Conservation (phyloP, 2,113 vertebrate species). For the Acrocephalus kingi region DNA sequence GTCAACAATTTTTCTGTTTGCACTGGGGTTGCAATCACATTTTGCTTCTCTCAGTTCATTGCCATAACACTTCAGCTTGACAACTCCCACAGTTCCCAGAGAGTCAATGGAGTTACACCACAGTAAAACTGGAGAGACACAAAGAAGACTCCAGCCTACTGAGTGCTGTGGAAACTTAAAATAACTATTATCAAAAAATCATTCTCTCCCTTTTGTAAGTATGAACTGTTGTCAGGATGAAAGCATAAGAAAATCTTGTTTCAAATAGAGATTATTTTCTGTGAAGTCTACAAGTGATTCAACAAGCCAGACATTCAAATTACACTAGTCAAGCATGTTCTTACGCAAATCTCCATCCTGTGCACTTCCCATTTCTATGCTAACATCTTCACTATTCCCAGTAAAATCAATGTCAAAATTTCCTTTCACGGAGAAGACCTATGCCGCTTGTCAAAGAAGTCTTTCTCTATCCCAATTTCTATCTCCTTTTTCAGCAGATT, state of each 20-base stretch:
- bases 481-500: background rate
- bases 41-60: background rate
- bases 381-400: background rate
- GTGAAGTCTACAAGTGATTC: background rate
- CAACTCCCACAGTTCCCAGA: background rate
- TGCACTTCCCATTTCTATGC: background rate
- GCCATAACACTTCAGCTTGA: background rate
- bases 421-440: background rate
- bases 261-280: background rate
- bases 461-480: background rate
- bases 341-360: background rate
- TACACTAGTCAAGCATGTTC: background rate
- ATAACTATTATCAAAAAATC: background rate
- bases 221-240: background rate
- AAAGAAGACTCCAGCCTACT: background rate
- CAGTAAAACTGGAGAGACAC: background rate
- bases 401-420: background rate
- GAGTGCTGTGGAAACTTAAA: background rate
- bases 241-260: background rate
- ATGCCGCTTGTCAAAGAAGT: fast-evolving
- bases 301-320: background rate
- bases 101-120: background rate
- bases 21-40: background rate
- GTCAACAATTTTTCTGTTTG: background rate
- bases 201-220: background rate